A percentile compares a stretch with the other conserved stretches of the same genome.
These are phyloP conservation scores for Caenorhabditis plicata DNA, from an alignment of 2,888 invertebrate genomes.

Conservation along the genomic window DNA sequence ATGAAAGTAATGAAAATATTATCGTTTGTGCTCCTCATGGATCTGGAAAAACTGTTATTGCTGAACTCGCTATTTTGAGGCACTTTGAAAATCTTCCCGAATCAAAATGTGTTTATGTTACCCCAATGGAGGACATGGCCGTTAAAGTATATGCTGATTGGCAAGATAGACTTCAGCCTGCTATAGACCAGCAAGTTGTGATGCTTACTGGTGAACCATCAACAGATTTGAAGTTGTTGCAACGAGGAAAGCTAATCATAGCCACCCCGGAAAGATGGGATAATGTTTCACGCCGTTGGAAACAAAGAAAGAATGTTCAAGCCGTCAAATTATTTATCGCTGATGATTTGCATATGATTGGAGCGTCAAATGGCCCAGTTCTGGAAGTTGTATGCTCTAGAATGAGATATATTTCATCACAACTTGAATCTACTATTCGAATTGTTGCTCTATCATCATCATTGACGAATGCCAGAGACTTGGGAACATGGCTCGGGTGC, in stretches of 20 bases:
- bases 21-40: slow-evolving; percentile 75
- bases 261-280: slow-evolving; percentile 84
- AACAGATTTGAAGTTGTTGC: slow-evolving; percentile 86
- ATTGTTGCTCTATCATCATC: slow-evolving; percentile 92
- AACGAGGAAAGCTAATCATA: slow-evolving; percentile 81
- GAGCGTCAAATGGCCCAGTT: slow-evolving; percentile 75
- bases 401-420: slow-evolving; percentile 91
- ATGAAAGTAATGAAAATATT: slow-evolving; percentile 90
- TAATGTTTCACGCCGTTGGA: slow-evolving; percentile 94
- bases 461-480: slow-evolving; percentile 79
- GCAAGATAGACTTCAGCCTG: slow-evolving; percentile 76
- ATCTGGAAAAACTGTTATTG: slow-evolving; percentile 77
- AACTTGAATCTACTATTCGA: slow-evolving; percentile 71
- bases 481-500: slow-evolving; percentile 72
- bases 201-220: slow-evolving; percentile 94
- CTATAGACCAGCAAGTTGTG: slow-evolving; percentile 79
- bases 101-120: slow-evolving; percentile 86
- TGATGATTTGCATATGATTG: slow-evolving; percentile 83
- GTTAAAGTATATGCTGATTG: slow-evolving; percentile 81
- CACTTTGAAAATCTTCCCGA: slow-evolving; percentile 74
- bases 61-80: slow-evolving; percentile 90
- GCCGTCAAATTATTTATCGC: slow-evolving; percentile 93
- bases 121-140: slow-evolving; percentile 87
- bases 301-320: slow-evolving; percentile 96
- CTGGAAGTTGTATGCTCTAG: slow-evolving; percentile 87